A percentile compares a stretch with the other conserved stretches of the same genome.
These are phyloP conservation scores for Fopius arisanus DNA, from an alignment of 1,140 invertebrate genomes.

Conservation along the genomic window DNA sequence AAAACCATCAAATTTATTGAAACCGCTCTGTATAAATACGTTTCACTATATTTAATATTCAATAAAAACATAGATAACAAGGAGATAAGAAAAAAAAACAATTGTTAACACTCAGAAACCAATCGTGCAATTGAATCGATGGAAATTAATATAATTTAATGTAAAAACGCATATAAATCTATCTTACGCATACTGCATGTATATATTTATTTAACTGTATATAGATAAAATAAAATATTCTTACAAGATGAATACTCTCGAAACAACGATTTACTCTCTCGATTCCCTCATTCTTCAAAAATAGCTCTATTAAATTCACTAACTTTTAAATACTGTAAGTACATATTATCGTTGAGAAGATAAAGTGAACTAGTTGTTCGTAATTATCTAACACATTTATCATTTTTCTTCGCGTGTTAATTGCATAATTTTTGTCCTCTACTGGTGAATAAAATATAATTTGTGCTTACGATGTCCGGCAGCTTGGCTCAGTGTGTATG, in stretches of 20 bases:
- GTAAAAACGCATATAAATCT: slow-evolving; percentile 6
- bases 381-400: neutral
- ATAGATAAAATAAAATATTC: slow-evolving; percentile 46
- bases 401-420: neutral
- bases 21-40: slow-evolving; percentile 2
- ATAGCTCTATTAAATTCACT: neutral
- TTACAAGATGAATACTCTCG: slow-evolving; percentile 34
- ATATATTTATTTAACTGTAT: slow-evolving; percentile 35
- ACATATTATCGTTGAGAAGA: neutral
- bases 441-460: no score
- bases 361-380: neutral
- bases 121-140: neutral
- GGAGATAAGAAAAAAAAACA: neutral
- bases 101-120: neutral
- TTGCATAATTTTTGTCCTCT: no score
- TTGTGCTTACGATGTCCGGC: no score
- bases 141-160: neutral
- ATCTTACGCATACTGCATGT: slow-evolving; percentile 12
- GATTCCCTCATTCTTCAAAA: neutral
- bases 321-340: slow-evolving; percentile 11
- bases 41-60: neutral
- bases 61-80: neutral
- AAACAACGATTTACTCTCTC: neutral
- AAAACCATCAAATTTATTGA: neutral
- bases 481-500: no score